Percentiles rank a stretch among this genome's conserved stretches.
phyloP scores from a whole-genome alignment of 1,140 invertebrate species.

The Thaumatotibia leucotreta region DNA sequence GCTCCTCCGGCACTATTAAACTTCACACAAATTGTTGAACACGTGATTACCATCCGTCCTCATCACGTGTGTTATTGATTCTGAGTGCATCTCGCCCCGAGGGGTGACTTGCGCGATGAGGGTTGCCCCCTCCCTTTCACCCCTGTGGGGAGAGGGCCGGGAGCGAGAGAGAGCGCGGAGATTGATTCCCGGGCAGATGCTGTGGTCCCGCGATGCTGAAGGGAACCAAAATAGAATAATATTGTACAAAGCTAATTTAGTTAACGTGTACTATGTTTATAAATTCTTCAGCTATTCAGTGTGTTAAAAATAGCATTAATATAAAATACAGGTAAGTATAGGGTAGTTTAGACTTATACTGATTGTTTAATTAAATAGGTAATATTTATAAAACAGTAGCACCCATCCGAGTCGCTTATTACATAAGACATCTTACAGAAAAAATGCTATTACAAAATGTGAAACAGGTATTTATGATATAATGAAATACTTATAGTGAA shows the following conservation, averaged over 20 bases:
- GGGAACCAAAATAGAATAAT: conserved; percentile 18
- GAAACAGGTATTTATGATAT: no score
- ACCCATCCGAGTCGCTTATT: no score
- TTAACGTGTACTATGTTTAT: background rate
- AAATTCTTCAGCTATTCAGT: background rate
- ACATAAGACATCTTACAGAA: no score
- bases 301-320: background rate
- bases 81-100: conserved; percentile 38
- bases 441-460: no score
- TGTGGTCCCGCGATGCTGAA: conserved; percentile 44
- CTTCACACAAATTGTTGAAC: background rate
- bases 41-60: background rate
- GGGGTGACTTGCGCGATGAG: conserved; percentile 51
- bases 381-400: no score
- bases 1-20: background rate
- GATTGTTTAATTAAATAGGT: no score
- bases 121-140: conserved; percentile 29
- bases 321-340: background rate
- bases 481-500: no score
- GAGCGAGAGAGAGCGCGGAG: conserved; percentile 41
- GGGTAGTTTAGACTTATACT: no score
- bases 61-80: conserved; percentile 46
- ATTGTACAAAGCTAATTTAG: background rate
- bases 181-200: conserved; percentile 66
- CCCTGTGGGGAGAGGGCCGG: conserved; percentile 13